Evolutionary conservation across 2,797 vertebrate genomes (phyloP).

Genomic region (Argyrosomus regius): DNA sequence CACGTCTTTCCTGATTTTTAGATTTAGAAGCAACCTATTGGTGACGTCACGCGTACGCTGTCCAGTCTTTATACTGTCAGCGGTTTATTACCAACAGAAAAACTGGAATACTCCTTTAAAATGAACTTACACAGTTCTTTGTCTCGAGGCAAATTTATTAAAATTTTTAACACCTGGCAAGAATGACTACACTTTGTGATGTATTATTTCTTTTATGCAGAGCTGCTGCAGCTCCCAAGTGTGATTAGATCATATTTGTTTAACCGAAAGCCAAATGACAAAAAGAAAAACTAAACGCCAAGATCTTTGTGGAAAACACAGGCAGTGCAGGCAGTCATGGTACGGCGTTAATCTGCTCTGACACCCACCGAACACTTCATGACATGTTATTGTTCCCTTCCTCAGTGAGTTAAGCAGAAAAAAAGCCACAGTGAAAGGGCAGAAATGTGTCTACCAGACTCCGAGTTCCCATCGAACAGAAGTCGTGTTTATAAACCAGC

Average conservation of each 20-base stretch:
- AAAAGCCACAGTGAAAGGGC: constrained; percentile 21
- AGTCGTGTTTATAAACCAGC: constrained; percentile 67
- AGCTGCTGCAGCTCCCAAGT: constrained; percentile 53
- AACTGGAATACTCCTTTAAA: constrained; percentile 26
- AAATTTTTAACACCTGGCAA: constrained; percentile 63
- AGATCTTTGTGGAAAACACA: constrained; percentile 46
- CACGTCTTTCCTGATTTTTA: too few relatives aligned
- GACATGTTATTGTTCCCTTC: constrained; percentile 69
- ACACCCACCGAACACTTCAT: constrained; percentile 21
- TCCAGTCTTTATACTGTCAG: too few relatives aligned
- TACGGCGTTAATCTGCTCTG: constrained; percentile 38
- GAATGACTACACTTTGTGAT: constrained; percentile 45
- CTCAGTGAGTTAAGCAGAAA: constrained; percentile 54
- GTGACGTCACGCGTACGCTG: too few relatives aligned
- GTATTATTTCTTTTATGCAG: constrained; percentile 52
- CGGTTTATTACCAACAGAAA: constrained; percentile 1
- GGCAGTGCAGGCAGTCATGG: constrained; percentile 23
- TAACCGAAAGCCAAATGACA: constrained; percentile 64
- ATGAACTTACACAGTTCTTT: constrained; percentile 26
- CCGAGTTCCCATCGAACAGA: constrained; percentile 66
- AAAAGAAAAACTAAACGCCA: constrained; percentile 56
- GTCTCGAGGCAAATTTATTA: constrained; percentile 50
- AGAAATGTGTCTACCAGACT: constrained; percentile 51
- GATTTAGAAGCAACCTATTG: too few relatives aligned
- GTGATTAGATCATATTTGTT: constrained; percentile 73